Evolutionary conservation across 2,888 invertebrate genomes (phyloP), one percentile per base, ranked within the genome.

Genomic region (Phania funesta): DNA sequence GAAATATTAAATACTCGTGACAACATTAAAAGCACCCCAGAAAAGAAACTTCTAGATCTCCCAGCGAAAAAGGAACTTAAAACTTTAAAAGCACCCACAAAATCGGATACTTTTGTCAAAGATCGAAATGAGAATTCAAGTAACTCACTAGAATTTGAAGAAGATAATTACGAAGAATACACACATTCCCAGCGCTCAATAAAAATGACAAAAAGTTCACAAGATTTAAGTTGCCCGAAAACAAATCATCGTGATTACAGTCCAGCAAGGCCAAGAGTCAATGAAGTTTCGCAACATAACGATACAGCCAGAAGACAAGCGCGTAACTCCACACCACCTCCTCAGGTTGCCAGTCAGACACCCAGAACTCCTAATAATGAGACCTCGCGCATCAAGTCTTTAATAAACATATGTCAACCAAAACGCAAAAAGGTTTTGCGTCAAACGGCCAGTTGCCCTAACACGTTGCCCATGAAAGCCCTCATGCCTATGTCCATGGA

Each of bases 371-470:
- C 86, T 2, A 86, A 86, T 70, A 18, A 85, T 20, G 86, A 83
- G 74, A 73, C 60, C 3, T 75, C 85, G 50, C 80, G 86, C 0
- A 83, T 84, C 32, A 83, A 85, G 22, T 84, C 85, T 20, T 82
- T 85, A 3, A n/a, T n/a, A n/a, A 83, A 85, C 1, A 58, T 87
- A 3, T 84, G 84, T 38, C 83, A 85, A 6, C 83, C 86, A n/a
- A 85, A 85, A 84, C 80, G 85, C 78, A 50, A 68, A 71, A 74
- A 83, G 80, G 9, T 64, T 50, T 26, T 60, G 44, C 81, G n/a
- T 9, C 80, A 74, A 64, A 62, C 71, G 22, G 73, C 18, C 5
- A 76, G 74, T 52, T 74, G 65, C n/a, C 26, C 84, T 0, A 79
- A 81, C 71, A 83, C 48, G 16, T 84, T 81, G 20, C 85, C 85